A percentile compares a stretch with the other conserved stretches of the same genome.
Conservation (phyloP, 1,140 invertebrate genomes). For the Hydropsyche tenuis region DNA sequence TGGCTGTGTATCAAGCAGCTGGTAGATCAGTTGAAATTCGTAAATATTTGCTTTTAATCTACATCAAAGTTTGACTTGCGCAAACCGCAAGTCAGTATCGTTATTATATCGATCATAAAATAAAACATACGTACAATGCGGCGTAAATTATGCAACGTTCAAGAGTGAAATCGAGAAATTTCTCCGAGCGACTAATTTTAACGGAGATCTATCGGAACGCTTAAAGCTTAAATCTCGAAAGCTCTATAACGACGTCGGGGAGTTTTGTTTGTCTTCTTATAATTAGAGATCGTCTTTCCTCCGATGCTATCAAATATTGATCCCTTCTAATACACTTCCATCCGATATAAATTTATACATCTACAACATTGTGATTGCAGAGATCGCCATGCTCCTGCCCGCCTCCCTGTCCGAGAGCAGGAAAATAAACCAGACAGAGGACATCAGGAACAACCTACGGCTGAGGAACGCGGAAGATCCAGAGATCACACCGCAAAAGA, state of each 20-base stretch:
- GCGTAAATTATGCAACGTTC: not conserved
- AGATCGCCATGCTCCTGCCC: conserved; percentile 81
- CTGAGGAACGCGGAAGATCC: conserved; percentile 75
- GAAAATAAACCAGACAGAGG: conserved; percentile 73
- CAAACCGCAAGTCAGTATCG: not conserved
- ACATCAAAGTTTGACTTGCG: not conserved
- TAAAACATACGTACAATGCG: not conserved
- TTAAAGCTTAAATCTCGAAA: conserved; percentile 18
- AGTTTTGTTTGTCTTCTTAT: conserved; percentile 39
- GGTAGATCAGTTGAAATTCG: not conserved
- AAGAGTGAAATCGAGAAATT: not conserved
- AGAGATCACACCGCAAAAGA: conserved; percentile 78
- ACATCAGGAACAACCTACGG: conserved; percentile 77
- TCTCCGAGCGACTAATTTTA: not conserved
- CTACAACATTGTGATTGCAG: conserved; percentile 60
- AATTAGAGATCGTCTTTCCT: conserved; percentile 34
- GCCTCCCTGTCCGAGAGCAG: conserved; percentile 72
- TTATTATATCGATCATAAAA: not conserved
- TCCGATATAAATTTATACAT: not conserved
- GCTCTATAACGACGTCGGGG: not conserved
- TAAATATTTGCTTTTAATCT: not conserved
- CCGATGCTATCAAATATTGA: conserved; percentile 24
- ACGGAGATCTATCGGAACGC: conserved; percentile 11
- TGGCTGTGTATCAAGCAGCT: not conserved
- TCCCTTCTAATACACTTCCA: not conserved